These are phyloP conservation scores for Temnothorax ravouxi DNA, from an alignment of 2,888 invertebrate species.

Conservation along the genomic window DNA sequence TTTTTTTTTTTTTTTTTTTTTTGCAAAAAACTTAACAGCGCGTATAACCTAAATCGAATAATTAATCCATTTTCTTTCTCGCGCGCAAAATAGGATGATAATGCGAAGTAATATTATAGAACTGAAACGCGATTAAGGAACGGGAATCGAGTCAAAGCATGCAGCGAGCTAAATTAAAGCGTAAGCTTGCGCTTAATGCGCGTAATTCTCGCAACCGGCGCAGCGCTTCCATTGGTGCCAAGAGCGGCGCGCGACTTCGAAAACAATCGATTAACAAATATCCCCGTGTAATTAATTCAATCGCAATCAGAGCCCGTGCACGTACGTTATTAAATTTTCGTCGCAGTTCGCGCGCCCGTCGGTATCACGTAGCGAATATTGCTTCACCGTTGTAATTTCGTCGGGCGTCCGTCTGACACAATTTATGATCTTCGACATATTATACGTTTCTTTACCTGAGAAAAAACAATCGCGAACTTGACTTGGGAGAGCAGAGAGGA, in stretches of 20 bases:
- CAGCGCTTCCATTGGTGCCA: background rate
- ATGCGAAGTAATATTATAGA: background rate
- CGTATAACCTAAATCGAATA: background rate
- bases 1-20: background rate
- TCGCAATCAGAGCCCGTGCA: constrained; percentile 70
- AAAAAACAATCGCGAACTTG: constrained; percentile 15
- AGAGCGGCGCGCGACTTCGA: constrained; percentile 30
- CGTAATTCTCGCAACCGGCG: constrained; percentile 36
- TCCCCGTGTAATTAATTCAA: constrained; percentile 73
- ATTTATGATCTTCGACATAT: constrained; percentile 67
- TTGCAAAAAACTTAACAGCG: background rate
- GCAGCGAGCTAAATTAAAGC: constrained; percentile 34
- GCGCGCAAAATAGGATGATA: constrained; percentile 10
- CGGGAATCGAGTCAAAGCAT: constrained; percentile 4
- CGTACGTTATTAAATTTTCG: constrained; percentile 75
- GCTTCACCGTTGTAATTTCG: constrained; percentile 62
- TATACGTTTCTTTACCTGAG: constrained; percentile 63
- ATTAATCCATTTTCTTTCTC: constrained; percentile 26
- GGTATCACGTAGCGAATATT: constrained; percentile 37
- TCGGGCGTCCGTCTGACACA: constrained; percentile 59
- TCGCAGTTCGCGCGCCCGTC: constrained; percentile 41
- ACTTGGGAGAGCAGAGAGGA: background rate
- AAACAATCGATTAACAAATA: constrained; percentile 76
- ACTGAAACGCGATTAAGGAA: constrained; percentile 27
- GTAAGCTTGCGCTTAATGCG: constrained; percentile 23